Evolutionary conservation across 2,797 vertebrate genomes (phyloP).

Genomic region (Microcaecilia unicolor): DNA sequence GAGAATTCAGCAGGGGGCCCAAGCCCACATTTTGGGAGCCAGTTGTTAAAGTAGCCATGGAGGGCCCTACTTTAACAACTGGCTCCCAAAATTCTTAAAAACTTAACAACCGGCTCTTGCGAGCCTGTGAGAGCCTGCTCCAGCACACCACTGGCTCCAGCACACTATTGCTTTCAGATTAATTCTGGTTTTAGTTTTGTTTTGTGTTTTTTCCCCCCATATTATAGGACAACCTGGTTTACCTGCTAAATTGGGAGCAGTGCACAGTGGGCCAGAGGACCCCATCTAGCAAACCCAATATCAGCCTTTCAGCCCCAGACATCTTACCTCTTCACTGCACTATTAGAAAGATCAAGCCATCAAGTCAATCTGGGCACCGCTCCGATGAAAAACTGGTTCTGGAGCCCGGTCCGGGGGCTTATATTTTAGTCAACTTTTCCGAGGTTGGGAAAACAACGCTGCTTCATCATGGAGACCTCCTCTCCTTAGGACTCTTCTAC

Average conservation of each 20-base stretch:
- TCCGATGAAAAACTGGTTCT: slow-evolving; percentile 52
- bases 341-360: slow-evolving; percentile 33
- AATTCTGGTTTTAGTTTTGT: background rate
- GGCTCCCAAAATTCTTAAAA: too few relatives aligned
- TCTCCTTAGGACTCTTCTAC: slow-evolving; percentile 86
- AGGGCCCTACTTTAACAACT: too few relatives aligned
- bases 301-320: slow-evolving; percentile 86
- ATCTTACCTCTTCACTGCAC: slow-evolving; percentile 89
- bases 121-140: too few relatives aligned
- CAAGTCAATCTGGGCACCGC: slow-evolving; percentile 26
- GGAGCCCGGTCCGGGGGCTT: slow-evolving; percentile 73
- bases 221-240: slow-evolving; percentile 84
- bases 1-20: too few relatives aligned
- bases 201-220: background rate
- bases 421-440: slow-evolving; percentile 73
- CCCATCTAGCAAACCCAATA: slow-evolving; percentile 80
- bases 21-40: too few relatives aligned
- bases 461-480: slow-evolving; percentile 82
- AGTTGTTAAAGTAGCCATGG: too few relatives aligned
- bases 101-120: too few relatives aligned
- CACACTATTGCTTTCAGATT: too few relatives aligned
- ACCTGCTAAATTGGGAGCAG: slow-evolving; percentile 81
- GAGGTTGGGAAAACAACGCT: slow-evolving; percentile 65
- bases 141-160: too few relatives aligned
- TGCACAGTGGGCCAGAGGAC: slow-evolving; percentile 91